Evolutionary conservation across 2,797 vertebrate genomes (phyloP).

Genomic region (Novumbra hubbsi): DNA sequence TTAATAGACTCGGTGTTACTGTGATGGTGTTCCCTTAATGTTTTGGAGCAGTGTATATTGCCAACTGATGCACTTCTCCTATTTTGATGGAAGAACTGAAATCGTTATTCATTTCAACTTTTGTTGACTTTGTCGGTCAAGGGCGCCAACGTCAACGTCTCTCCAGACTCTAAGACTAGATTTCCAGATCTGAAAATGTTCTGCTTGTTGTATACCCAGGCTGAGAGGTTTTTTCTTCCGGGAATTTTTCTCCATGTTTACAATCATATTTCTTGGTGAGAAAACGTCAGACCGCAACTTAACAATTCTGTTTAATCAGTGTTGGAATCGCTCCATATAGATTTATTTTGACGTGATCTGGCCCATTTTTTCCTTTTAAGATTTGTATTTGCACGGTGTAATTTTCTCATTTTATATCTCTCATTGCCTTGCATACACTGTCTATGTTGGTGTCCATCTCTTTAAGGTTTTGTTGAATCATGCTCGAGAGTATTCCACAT

Average conservation of each 20-base stretch:
- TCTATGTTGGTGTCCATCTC: constrained; percentile 53
- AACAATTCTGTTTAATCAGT: constrained; percentile 84
- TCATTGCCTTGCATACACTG: constrained; percentile 44
- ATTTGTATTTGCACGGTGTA: constrained; percentile 71
- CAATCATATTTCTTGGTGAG: constrained; percentile 80
- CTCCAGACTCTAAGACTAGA: constrained; percentile 54
- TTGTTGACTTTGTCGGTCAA: constrained; percentile 50
- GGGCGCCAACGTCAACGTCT: constrained; percentile 19
- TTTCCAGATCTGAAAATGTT: constrained; percentile 73
- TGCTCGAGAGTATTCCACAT: not conserved
- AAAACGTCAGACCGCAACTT: constrained; percentile 79
- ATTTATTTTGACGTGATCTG: constrained; percentile 79
- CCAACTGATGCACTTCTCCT: not conserved
- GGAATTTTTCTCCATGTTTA: constrained; percentile 78
- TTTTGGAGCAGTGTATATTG: too few species aligned
- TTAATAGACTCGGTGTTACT: too few species aligned
- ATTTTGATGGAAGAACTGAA: constrained; percentile 3
- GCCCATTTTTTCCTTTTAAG: constrained; percentile 70
- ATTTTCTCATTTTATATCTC: constrained; percentile 59
- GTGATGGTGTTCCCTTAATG: too few species aligned
- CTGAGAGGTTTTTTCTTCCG: constrained; percentile 56
- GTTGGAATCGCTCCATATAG: constrained; percentile 76
- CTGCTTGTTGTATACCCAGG: constrained; percentile 63
- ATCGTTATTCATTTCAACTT: constrained; percentile 1
- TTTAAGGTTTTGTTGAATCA: constrained; percentile 58